phyloP scores from a whole-genome alignment of 2,113 vertebrate species.

The Alligator sinensis region DNA sequence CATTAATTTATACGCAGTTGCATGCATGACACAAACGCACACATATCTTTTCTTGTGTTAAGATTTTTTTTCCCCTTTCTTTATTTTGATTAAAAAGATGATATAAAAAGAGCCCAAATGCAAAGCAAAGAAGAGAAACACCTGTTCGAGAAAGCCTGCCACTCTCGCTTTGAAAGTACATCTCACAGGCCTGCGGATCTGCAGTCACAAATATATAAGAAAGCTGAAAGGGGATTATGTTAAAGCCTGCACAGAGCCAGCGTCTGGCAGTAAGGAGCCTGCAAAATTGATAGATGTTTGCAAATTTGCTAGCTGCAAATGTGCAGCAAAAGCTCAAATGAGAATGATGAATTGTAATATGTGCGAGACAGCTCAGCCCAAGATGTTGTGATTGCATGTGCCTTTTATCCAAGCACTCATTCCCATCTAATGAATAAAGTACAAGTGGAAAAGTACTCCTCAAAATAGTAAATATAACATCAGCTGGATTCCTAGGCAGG shows the following conservation, averaged over 20 bases:
- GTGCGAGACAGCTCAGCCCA: not conserved
- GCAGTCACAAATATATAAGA: not conserved
- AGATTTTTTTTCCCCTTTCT: not conserved
- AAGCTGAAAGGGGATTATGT: not conserved
- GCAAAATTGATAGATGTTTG: fast-evolving
- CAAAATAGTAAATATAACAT: not conserved
- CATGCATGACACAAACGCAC: not conserved
- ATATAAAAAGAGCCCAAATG: not conserved
- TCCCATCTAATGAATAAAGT: fast-evolving
- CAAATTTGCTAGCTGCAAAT: not conserved
- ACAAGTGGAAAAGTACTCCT: not conserved
- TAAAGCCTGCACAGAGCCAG: not conserved
- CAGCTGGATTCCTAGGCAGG: not conserved
- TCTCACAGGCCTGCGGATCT: not conserved
- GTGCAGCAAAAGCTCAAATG: not conserved
- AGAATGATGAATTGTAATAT: not conserved
- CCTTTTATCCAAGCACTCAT: not conserved
- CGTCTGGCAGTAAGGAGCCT: not conserved
- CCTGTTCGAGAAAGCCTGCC: not conserved
- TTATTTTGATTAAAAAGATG: not conserved
- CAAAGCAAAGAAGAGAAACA: not conserved
- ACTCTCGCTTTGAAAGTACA: not conserved
- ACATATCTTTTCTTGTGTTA: not conserved
- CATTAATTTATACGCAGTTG: not conserved
- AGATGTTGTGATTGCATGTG: not conserved